Evolutionary conservation across 2,888 invertebrate species (phyloP).

Genomic region (Campoletis raptor): DNA sequence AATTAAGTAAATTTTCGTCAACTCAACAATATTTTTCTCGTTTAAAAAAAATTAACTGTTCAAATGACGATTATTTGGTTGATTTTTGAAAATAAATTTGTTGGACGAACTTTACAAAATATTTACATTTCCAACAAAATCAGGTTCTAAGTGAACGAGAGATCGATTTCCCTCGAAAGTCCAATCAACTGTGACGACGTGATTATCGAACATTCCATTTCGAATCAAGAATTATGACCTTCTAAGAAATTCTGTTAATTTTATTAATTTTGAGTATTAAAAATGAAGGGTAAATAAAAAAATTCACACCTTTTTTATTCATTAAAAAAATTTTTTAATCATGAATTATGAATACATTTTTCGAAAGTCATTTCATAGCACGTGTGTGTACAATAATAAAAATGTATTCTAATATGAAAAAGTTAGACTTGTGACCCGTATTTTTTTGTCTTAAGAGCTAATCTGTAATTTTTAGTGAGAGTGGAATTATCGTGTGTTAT

Average conservation of each 20-base stretch:
- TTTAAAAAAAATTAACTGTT: too few relatives aligned
- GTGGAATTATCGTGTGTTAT: conserved; percentile 13
- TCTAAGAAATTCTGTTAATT: neutral
- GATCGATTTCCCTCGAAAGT: conserved; percentile 39
- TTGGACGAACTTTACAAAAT: too few relatives aligned
- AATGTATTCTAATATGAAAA: conserved; percentile 27
- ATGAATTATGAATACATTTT: conserved; percentile 6
- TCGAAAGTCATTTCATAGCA: neutral
- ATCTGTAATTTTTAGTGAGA: conserved; percentile 7
- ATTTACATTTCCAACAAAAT: too few relatives aligned
- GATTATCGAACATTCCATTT: neutral
- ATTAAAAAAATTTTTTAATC: neutral
- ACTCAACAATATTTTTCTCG: too few relatives aligned
- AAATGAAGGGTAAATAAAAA: neutral
- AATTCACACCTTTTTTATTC: too few relatives aligned
- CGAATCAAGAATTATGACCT: neutral
- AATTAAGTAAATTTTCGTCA: too few relatives aligned
- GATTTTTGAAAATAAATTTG: too few relatives aligned
- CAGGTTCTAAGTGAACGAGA: neutral
- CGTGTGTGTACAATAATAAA: neutral
- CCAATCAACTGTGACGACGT: neutral
- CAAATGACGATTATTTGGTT: too few relatives aligned
- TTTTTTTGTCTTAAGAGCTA: conserved; percentile 21
- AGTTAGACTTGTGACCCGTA: conserved; percentile 57
- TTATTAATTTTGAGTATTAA: neutral